Percentiles rank a stretch among this genome's conserved stretches.
These are phyloP conservation scores for Moxostoma hubbsi DNA, from an alignment of 2,797 vertebrate species.

Conservation along the genomic window DNA sequence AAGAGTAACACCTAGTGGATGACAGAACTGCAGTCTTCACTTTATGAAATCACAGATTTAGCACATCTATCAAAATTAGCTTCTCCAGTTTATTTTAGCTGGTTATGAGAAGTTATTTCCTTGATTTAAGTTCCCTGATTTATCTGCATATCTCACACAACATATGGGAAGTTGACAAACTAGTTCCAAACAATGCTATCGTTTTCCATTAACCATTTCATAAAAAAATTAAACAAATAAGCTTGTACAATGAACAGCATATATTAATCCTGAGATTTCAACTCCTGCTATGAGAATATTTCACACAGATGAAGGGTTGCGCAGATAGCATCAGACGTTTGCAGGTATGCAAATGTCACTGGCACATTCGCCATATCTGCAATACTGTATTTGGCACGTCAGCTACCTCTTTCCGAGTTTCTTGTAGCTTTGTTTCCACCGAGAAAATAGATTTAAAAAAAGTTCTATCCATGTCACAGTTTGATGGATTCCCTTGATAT, in stretches of 20 bases:
- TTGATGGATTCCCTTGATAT: constrained; percentile 51
- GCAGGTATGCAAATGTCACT: constrained; percentile 27
- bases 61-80: background rate
- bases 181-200: constrained; percentile 3
- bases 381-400: constrained; percentile 31
- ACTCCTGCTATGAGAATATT: constrained; percentile 11
- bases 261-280: constrained; percentile 7
- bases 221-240: constrained; percentile 31
- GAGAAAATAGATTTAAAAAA: constrained; percentile 38
- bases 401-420: constrained; percentile 29
- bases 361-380: constrained; percentile 7
- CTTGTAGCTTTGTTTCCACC: constrained; percentile 43
- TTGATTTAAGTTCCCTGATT: constrained; percentile 3
- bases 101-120: constrained; percentile 1
- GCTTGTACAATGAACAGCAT: constrained; percentile 5
- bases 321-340: constrained; percentile 31
- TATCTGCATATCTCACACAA: constrained; percentile 1
- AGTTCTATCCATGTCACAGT: constrained; percentile 39
- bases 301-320: constrained; percentile 20
- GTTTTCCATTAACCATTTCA: background rate
- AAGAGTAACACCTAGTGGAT: constrained; percentile 48
- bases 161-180: constrained; percentile 1
- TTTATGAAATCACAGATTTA: background rate
- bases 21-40: constrained; percentile 20
- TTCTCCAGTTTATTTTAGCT: constrained; percentile 12